Evolutionary conservation across 92 coral and sea anemone species (phyloP).

Genomic region (Metridium senile): DNA sequence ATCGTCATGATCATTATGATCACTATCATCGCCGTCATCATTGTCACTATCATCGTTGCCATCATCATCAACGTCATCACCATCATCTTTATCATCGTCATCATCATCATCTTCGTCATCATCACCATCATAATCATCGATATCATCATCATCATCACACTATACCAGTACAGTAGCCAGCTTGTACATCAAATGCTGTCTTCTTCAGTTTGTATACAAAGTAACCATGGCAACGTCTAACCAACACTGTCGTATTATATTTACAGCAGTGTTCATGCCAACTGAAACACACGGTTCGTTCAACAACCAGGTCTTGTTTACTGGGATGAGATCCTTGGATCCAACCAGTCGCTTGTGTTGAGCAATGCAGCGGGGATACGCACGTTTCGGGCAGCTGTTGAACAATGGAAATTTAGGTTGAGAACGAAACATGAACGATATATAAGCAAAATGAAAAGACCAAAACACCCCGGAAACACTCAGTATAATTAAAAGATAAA

Average conservation of each 20-base stretch:
- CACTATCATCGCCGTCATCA: too few relatives aligned
- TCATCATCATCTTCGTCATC: too few relatives aligned
- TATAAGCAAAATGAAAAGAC: too few relatives aligned
- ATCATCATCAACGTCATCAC: too few relatives aligned
- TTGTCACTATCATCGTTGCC: too few relatives aligned
- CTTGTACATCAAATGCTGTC: neutral
- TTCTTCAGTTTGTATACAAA: slow-evolving; percentile 31
- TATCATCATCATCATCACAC: neutral
- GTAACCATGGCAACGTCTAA: slow-evolving; percentile 24
- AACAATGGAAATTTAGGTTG: too few relatives aligned
- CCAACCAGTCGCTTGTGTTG: slow-evolving; percentile 50
- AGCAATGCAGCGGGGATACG: slow-evolving; percentile 15
- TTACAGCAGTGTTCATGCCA: slow-evolving; percentile 45
- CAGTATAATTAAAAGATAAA: too few relatives aligned
- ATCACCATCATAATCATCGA: too few relatives aligned
- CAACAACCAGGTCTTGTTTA: slow-evolving; percentile 14
- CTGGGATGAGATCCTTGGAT: slow-evolving; percentile 32
- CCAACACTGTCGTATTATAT: slow-evolving; percentile 1
- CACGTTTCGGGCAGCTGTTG: slow-evolving; percentile 35
- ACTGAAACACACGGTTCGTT: slow-evolving; percentile 36
- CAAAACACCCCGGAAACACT: too few relatives aligned
- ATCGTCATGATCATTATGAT: too few relatives aligned
- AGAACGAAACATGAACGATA: too few relatives aligned
- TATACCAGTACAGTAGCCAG: neutral
- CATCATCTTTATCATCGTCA: too few relatives aligned